Base-by-base conservation (phyloP, 2,797 vertebrate species). In the Fistularia commersonii region DNA sequence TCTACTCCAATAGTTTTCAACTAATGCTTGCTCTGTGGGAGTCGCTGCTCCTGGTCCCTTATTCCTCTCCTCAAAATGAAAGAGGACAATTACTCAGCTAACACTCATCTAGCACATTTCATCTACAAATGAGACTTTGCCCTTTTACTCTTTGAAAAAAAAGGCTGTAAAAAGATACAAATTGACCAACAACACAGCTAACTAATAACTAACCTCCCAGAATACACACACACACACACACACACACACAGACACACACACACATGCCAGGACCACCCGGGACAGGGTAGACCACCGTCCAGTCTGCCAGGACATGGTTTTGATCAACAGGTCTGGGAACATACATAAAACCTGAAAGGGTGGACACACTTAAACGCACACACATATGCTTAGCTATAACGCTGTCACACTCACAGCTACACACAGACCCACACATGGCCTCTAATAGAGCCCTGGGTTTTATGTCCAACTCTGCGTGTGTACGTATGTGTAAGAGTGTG, bases 281-380 rank as follows among this genome's bases (percentile, higher is more conserved):
- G 49, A 61, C 62, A 11, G 23, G 40, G 34, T 61, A 72, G 70
- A 74, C 79, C 74, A 77, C 66, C 67, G 2, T 45, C 44, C 51
- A 51, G 67, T 66, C 48, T 47, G 31, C 39, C 3, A 41, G 57
- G 57, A 71, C 48, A 57, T 85, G 81, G 64, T 82, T 84, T 81
- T 83, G 76, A 83, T 80, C 72, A 80, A 43, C 45, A 54, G 61
- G 68, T 73, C 81, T 84, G 75, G 69, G 64, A 75, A 72, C 64
- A 68, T 32, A 34, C 64, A 76, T 79, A 78, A 77, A 84, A 75
- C 41, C 60, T 51, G 61, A 68, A 77, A 60, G 70, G 48, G 62
- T 69, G 64, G 57, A 65, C 57, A 60, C 73, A 55, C 58, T 50
- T 63, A 56, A 60, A 58, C 63, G 56, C n/a, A 50, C 58, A 64